phyloP scores from a whole-genome alignment of 2,113 vertebrate genomes.

The Toxotes jaculatrix region DNA sequence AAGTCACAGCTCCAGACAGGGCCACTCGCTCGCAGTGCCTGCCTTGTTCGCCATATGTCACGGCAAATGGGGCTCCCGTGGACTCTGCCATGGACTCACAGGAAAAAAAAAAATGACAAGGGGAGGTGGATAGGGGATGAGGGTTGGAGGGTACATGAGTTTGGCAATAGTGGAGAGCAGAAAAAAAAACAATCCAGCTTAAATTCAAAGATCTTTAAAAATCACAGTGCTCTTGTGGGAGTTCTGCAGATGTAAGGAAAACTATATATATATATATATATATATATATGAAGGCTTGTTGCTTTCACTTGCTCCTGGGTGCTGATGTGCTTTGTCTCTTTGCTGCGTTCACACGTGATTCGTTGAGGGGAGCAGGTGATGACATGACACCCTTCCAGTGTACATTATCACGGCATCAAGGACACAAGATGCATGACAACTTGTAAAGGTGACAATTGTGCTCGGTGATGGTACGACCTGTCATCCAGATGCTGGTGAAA shows the following conservation, averaged over 20 bases:
- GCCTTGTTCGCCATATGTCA: slow-evolving; percentile 79
- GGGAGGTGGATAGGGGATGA: slow-evolving; percentile 53
- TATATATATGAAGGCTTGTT: background rate
- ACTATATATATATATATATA: background rate
- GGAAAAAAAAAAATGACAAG: slow-evolving; percentile 58
- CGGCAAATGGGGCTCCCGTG: slow-evolving; percentile 77
- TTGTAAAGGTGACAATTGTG: slow-evolving; percentile 78
- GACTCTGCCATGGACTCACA: slow-evolving; percentile 68
- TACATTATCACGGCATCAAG: slow-evolving; percentile 68
- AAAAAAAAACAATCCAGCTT: slow-evolving; percentile 34
- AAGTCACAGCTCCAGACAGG: slow-evolving; percentile 83
- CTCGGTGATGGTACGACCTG: slow-evolving; percentile 65
- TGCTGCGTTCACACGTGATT: slow-evolving; percentile 43
- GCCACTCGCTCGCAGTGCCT: slow-evolving; percentile 75
- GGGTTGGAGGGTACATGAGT: slow-evolving; percentile 47
- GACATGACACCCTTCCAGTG: slow-evolving; percentile 61
- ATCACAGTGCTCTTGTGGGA: slow-evolving; percentile 20
- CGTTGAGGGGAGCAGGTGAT: slow-evolving; percentile 54
- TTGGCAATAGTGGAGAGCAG: slow-evolving; percentile 30
- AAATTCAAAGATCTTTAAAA: slow-evolving; percentile 50
- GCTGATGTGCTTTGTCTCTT: slow-evolving; percentile 37
- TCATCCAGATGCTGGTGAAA: slow-evolving; percentile 70
- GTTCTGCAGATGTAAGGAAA: slow-evolving; percentile 32
- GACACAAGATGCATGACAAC: slow-evolving; percentile 71
- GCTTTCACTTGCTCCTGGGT: slow-evolving; percentile 33